These are phyloP conservation scores for Piprites chloris DNA, from an alignment of 2,113 vertebrate species.

Conservation along the genomic window DNA sequence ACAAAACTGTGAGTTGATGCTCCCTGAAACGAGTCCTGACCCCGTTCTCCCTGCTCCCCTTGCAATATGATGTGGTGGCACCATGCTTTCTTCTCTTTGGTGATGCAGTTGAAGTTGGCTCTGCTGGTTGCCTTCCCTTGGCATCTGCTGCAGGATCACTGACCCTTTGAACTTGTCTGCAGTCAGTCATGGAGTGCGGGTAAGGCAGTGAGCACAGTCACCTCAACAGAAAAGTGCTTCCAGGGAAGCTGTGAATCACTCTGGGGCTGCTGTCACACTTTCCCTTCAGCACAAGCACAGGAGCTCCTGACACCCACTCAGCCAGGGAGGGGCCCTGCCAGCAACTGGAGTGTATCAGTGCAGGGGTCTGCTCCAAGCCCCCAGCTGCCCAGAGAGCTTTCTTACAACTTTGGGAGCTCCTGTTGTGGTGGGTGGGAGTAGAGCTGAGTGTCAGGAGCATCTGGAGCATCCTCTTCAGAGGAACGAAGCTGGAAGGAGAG, in stretches of 20 bases:
- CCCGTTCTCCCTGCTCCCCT: rapidly evolving
- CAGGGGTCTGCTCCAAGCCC: neutral
- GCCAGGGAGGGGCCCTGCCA: neutral
- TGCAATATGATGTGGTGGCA: rapidly evolving
- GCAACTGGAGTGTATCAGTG: rapidly evolving
- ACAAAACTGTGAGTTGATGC: neutral
- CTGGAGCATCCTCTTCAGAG: neutral
- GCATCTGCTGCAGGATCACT: rapidly evolving
- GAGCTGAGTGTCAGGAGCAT: neutral
- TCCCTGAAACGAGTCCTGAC: neutral
- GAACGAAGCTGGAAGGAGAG: neutral
- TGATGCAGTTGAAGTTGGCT: neutral
- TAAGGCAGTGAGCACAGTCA: neutral
- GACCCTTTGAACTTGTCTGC: neutral
- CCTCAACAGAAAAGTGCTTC: neutral
- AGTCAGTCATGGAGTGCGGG: neutral
- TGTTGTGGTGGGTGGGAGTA: rapidly evolving
- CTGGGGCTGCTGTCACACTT: neutral
- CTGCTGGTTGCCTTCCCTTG: rapidly evolving
- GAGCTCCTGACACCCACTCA: neutral
- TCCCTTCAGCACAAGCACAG: rapidly evolving
- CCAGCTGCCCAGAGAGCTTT: neutral
- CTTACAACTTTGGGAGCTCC: neutral
- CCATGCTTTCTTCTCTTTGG: neutral
- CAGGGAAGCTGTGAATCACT: neutral